Conservation (phyloP, 2,888 invertebrate genomes). For the Nomada lathburiana region DNA sequence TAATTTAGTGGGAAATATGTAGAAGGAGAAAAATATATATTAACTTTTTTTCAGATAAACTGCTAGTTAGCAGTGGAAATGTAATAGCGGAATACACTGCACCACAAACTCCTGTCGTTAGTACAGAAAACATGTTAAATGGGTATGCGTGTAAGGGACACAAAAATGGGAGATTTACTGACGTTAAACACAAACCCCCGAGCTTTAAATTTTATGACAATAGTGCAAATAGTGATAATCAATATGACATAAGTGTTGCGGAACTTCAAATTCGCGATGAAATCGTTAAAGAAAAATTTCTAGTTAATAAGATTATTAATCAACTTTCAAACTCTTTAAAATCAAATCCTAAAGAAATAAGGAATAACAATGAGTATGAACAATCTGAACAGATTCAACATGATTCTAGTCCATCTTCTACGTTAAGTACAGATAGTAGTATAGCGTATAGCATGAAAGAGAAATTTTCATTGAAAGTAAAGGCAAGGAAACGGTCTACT, state of each 20-base stretch:
- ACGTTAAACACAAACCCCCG: not conserved
- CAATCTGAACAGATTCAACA: not conserved
- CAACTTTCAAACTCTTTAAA: slow-evolving; percentile 72
- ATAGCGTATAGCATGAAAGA: not conserved
- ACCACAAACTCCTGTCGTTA: not conserved
- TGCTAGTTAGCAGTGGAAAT: slow-evolving; percentile 87
- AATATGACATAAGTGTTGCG: slow-evolving; percentile 34
- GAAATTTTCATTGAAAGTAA: slow-evolving; percentile 28
- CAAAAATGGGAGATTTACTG: not conserved
- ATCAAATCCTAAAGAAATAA: slow-evolving; percentile 55
- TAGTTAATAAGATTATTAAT: slow-evolving; percentile 75
- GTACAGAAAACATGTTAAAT: not conserved
- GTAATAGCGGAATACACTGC: slow-evolving; percentile 87
- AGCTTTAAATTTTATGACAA: slow-evolving; percentile 3
- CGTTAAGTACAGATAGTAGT: slow-evolving; percentile 30
- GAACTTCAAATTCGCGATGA: slow-evolving; percentile 45
- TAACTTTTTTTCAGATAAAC: slow-evolving; percentile 85
- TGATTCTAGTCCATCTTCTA: slow-evolving; percentile 14
- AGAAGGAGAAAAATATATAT: not conserved
- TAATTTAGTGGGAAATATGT: not conserved
- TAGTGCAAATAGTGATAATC: slow-evolving; percentile 8
- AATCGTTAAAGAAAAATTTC: slow-evolving; percentile 68
- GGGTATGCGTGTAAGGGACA: not conserved
- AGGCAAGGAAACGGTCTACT: slow-evolving; percentile 19
- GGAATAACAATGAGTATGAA: slow-evolving; percentile 5